A percentile compares a stretch with the other conserved stretches of the same genome.
phyloP scores from a whole-genome alignment of 2,113 vertebrate genomes.

The Chlamydotis undulata region DNA sequence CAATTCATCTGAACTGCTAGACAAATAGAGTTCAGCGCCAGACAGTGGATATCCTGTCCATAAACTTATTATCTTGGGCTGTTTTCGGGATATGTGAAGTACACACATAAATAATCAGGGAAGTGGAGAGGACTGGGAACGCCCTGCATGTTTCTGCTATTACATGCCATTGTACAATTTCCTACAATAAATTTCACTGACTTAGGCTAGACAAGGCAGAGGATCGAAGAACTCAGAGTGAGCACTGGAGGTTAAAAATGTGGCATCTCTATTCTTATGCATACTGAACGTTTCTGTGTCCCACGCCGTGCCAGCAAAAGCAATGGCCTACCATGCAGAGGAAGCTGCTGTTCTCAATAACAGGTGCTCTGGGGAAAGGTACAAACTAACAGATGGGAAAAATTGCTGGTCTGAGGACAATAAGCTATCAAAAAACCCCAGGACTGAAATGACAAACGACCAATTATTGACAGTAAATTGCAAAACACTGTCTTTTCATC shows the following conservation, averaged over 20 bases:
- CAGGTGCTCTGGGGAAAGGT: background rate
- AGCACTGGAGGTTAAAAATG: background rate
- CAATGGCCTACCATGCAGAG: background rate
- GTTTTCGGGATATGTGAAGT: background rate
- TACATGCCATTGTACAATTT: background rate
- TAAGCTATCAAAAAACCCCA: background rate
- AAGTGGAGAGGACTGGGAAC: background rate
- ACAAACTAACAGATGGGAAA: background rate
- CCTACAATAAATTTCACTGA: background rate
- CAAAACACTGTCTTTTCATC: background rate
- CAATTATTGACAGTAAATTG: background rate
- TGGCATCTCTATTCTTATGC: background rate
- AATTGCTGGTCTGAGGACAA: background rate
- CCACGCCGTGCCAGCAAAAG: accelerated
- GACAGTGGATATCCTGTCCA: background rate
- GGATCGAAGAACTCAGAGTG: background rate
- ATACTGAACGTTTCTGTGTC: background rate
- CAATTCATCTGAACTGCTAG: background rate
- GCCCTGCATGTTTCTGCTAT: accelerated
- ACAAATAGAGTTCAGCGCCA: background rate
- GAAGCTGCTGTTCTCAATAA: background rate
- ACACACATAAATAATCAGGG: background rate
- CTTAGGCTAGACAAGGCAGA: background rate
- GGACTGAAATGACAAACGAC: background rate
- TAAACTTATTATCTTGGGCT: background rate